These are phyloP conservation scores for Myrmecophaga tridactyla DNA, from an alignment of 2,113 vertebrate species.

Conservation along the genomic window DNA sequence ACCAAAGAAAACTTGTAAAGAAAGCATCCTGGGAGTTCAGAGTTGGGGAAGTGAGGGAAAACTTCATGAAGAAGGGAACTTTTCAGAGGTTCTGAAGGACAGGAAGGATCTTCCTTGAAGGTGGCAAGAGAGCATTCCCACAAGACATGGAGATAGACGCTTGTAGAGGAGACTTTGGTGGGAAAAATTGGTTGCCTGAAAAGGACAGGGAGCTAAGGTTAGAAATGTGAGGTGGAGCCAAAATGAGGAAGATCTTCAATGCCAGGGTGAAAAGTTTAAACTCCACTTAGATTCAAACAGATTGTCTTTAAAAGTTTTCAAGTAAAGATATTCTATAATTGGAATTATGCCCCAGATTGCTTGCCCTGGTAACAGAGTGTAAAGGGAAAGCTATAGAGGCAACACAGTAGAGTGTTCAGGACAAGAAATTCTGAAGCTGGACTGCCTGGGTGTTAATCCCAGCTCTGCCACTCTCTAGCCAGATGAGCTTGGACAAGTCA, in stretches of 20 bases:
- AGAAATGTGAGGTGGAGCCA: not conserved
- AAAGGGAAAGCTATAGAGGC: not conserved
- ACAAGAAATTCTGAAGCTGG: not conserved
- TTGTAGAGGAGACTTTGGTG: not conserved
- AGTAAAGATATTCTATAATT: not conserved
- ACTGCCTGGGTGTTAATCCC: not conserved
- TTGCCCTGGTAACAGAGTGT: not conserved
- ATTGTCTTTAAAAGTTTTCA: not conserved
- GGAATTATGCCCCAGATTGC: not conserved
- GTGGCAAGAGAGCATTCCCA: not conserved
- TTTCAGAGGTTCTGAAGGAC: not conserved
- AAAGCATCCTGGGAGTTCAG: not conserved
- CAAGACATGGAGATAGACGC: not conserved
- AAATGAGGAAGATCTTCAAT: not conserved
- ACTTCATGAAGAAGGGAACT: not conserved
- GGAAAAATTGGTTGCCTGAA: not conserved
- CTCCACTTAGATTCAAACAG: not conserved
- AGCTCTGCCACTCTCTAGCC: not conserved
- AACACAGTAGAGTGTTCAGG: not conserved
- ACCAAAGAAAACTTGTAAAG: not conserved
- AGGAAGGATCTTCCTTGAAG: not conserved
- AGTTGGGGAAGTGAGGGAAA: not conserved
- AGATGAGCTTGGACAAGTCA: accelerated
- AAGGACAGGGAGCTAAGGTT: not conserved
- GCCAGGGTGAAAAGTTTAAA: not conserved